Evolutionary conservation across 2,113 vertebrate genomes (phyloP).

Genomic region (Sinocyclocheilus anophthalmus): DNA sequence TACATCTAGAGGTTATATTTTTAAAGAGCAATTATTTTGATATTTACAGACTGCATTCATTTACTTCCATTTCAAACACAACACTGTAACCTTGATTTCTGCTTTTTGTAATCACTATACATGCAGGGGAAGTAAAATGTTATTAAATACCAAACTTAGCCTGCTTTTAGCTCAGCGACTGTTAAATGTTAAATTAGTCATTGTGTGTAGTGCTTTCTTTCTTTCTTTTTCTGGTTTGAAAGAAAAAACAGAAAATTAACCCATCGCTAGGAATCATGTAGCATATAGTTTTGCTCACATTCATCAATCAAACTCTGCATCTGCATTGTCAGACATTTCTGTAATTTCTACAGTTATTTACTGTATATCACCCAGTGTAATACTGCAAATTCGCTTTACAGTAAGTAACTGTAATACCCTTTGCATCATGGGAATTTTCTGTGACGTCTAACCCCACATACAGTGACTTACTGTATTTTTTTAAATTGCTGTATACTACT

Average conservation of each 20-base stretch:
- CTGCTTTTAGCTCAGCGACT: not conserved
- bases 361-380: no score
- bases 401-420: no score
- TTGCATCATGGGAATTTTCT: no score
- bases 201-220: not conserved
- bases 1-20: not conserved
- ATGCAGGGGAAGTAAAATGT: not conserved
- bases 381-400: no score
- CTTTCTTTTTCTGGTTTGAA: not conserved
- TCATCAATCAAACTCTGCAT: not conserved
- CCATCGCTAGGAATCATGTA: not conserved
- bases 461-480: no score
- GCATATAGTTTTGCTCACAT: not conserved
- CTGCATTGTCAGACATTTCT: not conserved
- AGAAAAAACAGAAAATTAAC: not conserved
- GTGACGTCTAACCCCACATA: no score
- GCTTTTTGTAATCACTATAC: not conserved
- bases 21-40: not conserved
- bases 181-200: not conserved
- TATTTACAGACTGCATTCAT: not conserved
- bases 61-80: not conserved
- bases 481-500: no score
- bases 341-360: no score
- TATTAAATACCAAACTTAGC: not conserved
- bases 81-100: not conserved